Evolutionary conservation across 2,888 invertebrate species (phyloP), one percentile per base, ranked within the genome.

Genomic region (Meiosimyza decipiens): DNA sequence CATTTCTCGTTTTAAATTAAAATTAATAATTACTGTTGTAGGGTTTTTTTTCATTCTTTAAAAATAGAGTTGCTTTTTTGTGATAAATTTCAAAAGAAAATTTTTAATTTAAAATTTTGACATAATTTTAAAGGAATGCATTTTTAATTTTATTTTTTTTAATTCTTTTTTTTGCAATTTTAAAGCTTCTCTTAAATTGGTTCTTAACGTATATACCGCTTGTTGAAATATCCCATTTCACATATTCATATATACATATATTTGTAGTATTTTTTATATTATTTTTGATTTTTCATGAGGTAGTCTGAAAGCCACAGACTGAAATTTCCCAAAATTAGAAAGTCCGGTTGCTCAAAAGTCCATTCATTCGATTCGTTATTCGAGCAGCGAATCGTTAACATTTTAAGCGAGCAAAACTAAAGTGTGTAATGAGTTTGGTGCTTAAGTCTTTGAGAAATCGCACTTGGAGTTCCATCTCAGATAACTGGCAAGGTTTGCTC

Each of bases 21-120:
- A 82, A 81, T 81, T 83, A 82, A 83, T 82, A 82, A 82, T 82
- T 82, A 82, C 82, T 77, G 77, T 74, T 73, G 75, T 74, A 74
- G 74, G 76, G 73, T 76, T 49, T 60, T 52, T 16, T 22, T 22
- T 22, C 22, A 2, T 66, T 60, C 54, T 72, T 72, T 69, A 7
- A 51, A 40, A 12, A 33, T 69, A 52, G 12, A 62, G 60, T 33
- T 18, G 55, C 33, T 71, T 69, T 65, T 22, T n/a, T 49, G 49
- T 22, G 60, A 33, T 52, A 54, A 65, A 22, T 55, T 57, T 71
- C 69, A 62, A 59, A 59, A 52, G 71, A 54, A 54, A 63, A 63
- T 52, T 52, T 33, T 62, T 63, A 28, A 28, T 28, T 28, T 28
- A 28, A 12, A 55, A 52, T 63, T 63, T 71, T 65, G 65, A 71